Conservation (phyloP, 2,888 invertebrate species). For the Spilosoma lubricipeda region DNA sequence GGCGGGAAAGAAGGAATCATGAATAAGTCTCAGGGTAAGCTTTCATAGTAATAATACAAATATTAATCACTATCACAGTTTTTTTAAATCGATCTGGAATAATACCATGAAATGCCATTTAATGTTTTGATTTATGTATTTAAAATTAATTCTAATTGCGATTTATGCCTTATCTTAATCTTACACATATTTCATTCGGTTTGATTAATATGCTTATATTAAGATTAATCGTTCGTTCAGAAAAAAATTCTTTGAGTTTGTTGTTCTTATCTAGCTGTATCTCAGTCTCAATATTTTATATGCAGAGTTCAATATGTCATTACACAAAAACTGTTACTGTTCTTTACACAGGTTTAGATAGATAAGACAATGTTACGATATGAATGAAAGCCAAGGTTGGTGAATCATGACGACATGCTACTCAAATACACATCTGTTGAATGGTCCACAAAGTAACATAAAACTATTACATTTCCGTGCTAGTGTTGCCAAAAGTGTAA, state of each 20-base stretch:
- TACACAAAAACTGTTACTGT: neutral
- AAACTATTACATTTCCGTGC: neutral
- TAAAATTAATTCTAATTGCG: neutral
- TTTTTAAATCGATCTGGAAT: neutral
- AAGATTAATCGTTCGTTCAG: neutral
- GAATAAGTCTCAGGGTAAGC: slow-evolving; percentile 69
- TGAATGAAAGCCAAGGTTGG: neutral
- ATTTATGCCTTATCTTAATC: neutral
- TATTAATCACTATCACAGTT: no score
- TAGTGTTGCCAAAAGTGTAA: neutral
- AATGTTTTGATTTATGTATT: no score
- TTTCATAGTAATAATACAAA: neutral
- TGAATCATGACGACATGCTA: neutral
- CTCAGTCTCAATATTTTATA: neutral
- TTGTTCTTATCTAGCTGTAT: neutral
- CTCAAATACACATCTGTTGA: no score
- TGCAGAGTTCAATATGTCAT: neutral
- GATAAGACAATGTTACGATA: neutral
- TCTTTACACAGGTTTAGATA: neutral
- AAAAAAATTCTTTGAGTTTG: neutral
- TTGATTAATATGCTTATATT: neutral
- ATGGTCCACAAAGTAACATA: neutral
- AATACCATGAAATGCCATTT: neutral
- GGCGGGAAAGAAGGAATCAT: slow-evolving; percentile 63
- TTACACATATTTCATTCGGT: neutral